Base-by-base conservation (phyloP, 2,113 vertebrate genomes). In the Carassius auratus region DNA sequence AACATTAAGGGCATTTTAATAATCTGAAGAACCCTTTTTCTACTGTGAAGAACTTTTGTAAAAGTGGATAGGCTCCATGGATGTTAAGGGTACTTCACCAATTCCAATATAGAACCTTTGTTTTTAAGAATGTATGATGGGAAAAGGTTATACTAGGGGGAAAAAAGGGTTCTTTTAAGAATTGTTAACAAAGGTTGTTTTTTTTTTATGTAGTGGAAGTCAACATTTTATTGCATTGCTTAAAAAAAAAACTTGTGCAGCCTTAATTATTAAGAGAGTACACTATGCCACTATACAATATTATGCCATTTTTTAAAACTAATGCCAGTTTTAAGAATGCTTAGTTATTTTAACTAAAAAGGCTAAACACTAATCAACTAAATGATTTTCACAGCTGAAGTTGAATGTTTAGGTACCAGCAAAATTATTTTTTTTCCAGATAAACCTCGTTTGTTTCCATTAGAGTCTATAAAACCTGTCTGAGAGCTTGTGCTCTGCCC, bases 401-500 rank as follows among this genome's bases (percentile, higher is more conserved):
- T 26, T 81, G 52, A 74, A 45, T 19, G 19, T 69, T 76, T 19
- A 30, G n/a, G 9, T 15, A 73, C 19, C 74, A 78, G 15, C 30
- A n/a, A 12, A 48, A 48, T 38, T 45, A 12, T 17, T 61, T 61
- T n/a, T 57, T 69, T 48, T 64, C 9, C 1, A n/a, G 38, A 82
- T 85, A 50, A 71, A 4, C 4, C 82, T 57, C 17, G 45, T 78
- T 26, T 33, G 76, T 21, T 15, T 19, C 48, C 81, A 86, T 62
- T 76, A 45, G 26, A 38, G 30, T 73, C 45, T 79, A 17, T 55
- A 42, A 17, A 77, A 69, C 80, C 57, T 59, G 59, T 42, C 45
- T 76, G 68, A 81, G 62, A 68, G 33, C 30, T 13, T 74, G 59
- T 92, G 76, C 61, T 76, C 91, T 92, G 88, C 93, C 92, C 91